A percentile compares a stretch with the other conserved stretches of the same genome.
phyloP scores from a whole-genome alignment of 2,113 vertebrate species.

The Spermophilus dauricus region DNA sequence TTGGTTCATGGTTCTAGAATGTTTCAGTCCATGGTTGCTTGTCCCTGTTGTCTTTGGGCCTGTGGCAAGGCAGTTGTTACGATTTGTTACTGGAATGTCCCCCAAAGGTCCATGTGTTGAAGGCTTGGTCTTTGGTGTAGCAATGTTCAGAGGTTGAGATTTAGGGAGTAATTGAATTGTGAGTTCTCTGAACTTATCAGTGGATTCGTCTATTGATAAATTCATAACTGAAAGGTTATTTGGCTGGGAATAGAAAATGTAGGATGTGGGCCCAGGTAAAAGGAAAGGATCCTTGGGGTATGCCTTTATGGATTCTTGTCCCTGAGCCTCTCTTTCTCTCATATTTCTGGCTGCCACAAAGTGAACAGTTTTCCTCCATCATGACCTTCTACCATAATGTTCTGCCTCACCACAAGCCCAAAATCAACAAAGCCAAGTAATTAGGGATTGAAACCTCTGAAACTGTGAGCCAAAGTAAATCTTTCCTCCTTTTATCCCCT shows the following conservation, averaged over 20 bases:
- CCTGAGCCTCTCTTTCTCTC: neutral
- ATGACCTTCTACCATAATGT: neutral
- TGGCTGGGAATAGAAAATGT: neutral
- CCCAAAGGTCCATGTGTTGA: neutral
- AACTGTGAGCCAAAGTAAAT: neutral
- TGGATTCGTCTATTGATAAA: neutral
- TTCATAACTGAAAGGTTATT: neutral
- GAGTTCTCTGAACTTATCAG: neutral
- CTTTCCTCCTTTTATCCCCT: neutral
- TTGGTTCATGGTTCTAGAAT: neutral
- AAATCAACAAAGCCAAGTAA: too few species aligned
- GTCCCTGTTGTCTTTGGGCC: neutral
- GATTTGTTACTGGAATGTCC: neutral
- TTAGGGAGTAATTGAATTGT: neutral
- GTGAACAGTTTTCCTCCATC: neutral
- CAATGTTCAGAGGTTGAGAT: neutral
- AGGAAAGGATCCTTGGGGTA: too few species aligned
- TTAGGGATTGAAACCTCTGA: too few species aligned
- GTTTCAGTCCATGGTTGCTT: neutral
- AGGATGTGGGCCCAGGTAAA: neutral
- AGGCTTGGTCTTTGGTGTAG: neutral
- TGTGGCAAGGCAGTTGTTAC: neutral
- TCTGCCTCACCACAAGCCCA: neutral
- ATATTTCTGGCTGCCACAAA: neutral
- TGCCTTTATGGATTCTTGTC: neutral